Percentiles rank a stretch among this genome's conserved stretches.
Conservation (phyloP, 1,140 invertebrate genomes). For the Leptonema lineaticorne region DNA sequence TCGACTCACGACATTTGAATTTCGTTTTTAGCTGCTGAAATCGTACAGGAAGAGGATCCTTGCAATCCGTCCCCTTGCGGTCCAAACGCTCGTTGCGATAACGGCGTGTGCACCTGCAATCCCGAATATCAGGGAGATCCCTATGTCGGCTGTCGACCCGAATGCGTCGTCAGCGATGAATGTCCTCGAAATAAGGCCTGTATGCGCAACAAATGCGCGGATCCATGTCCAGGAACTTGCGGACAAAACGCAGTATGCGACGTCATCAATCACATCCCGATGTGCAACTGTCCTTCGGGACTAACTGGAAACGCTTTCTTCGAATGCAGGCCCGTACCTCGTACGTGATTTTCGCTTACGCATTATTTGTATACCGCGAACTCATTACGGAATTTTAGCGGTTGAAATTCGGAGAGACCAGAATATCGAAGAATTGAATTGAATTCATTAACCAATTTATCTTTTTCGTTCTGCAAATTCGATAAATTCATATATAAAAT, state of each 20-base stretch:
- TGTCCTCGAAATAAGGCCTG: slow-evolving; percentile 75
- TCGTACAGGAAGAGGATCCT: slow-evolving; percentile 46
- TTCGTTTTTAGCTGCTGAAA: slow-evolving; percentile 34
- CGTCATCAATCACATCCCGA: slow-evolving; percentile 76
- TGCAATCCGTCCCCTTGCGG: slow-evolving; percentile 64
- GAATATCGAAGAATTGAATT: too few relatives aligned
- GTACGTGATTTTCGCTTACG: slow-evolving; percentile 39
- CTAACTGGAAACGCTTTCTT: slow-evolving; percentile 79
- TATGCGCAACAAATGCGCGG: slow-evolving; percentile 70
- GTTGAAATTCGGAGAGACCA: too few relatives aligned
- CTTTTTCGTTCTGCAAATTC: too few relatives aligned
- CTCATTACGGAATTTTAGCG: neutral
- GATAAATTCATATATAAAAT: too few relatives aligned
- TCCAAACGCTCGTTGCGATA: slow-evolving; percentile 57
- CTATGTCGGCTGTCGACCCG: slow-evolving; percentile 72
- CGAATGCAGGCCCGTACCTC: slow-evolving; percentile 57
- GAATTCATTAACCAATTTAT: too few relatives aligned
- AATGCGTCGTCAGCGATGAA: slow-evolving; percentile 82
- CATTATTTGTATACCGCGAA: neutral
- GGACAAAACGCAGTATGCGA: slow-evolving; percentile 72
- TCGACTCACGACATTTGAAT: slow-evolving; percentile 57
- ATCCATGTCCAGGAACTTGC: slow-evolving; percentile 78
- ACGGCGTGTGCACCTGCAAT: slow-evolving; percentile 62
- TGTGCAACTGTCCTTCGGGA: slow-evolving; percentile 67
- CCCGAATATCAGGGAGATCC: slow-evolving; percentile 67